Base-by-base conservation (phyloP, 2,113 vertebrate genomes). In the Kryptolebias marmoratus region DNA sequence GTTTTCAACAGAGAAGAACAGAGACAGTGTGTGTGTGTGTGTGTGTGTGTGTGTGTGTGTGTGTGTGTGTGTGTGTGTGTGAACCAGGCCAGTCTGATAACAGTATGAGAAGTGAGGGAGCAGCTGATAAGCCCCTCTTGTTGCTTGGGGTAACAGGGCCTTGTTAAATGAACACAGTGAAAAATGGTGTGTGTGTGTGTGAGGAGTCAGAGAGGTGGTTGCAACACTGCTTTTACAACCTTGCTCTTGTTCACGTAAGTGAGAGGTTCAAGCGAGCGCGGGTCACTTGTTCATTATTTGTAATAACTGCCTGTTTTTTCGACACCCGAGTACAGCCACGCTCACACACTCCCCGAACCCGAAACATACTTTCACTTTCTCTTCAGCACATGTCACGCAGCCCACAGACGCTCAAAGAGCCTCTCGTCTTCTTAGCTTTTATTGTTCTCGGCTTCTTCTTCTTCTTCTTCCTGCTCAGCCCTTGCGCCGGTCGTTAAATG, bases 51-150 rank as follows among this genome's bases (percentile, higher is more conserved):
- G 77, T 73, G 52, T 56, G 79, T 68, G 72, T 83, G 79, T 84
- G 27, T 77, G 83, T 66, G 58, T 58, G 55, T 68, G n/a, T 63
- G 44, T 71, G 36, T 86, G 71, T 83, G 65, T 73, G 73, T 83
- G 87, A 89, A 88, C 82, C 83, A 90, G 86, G 90, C 83, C 80
- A 86, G 68, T 70, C 83, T 83, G 90, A 92, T 93, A 93, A 88
- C 83, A 91, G 80, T 42, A 82, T 75, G 82, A 83, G 81, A 82
- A 84, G 80, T 64, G 64, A 80, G 77, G 80, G 68, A 82, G 83
- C 63, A 61, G 73, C 75, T 82, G 89, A 91, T 91, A 91, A 93
- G 88, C 55, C 57, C 74, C 65, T 79, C 71, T 77, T 83, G 87
- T 90, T 91, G 88, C 87, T 87, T 71, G 73, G 83, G 79, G 88